phyloP scores from a whole-genome alignment of 1,140 invertebrate species.

The Drosophila chauvacae region DNA sequence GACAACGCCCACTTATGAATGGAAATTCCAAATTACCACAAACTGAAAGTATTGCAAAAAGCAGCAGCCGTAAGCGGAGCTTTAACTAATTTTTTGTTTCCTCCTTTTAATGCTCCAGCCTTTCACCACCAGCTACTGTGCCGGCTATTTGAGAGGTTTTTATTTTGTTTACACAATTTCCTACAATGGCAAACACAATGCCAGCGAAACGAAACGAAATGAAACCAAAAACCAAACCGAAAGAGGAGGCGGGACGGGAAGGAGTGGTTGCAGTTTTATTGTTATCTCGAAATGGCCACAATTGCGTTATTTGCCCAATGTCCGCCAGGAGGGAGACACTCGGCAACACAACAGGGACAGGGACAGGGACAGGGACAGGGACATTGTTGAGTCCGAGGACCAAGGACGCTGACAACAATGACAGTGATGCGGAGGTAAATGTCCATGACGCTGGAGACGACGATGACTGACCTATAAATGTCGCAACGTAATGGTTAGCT shows the following conservation, averaged over 20 bases:
- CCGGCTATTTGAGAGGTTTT: slow-evolving; percentile 49
- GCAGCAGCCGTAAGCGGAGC: neutral
- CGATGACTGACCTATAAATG: slow-evolving; percentile 61
- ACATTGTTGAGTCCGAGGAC: slow-evolving; percentile 23
- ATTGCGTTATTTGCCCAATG: slow-evolving; percentile 76
- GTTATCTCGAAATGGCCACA: slow-evolving; percentile 78
- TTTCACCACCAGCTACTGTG: slow-evolving; percentile 35
- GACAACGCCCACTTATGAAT: slow-evolving; percentile 3
- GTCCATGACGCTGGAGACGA: slow-evolving; percentile 27
- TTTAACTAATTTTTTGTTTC: slow-evolving; percentile 31
- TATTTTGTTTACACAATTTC: slow-evolving; percentile 67
- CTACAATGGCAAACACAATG: slow-evolving; percentile 59
- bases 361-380: neutral
- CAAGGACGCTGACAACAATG: slow-evolving; percentile 41
- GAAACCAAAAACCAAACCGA: slow-evolving; percentile 40
- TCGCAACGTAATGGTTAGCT: slow-evolving; percentile 45
- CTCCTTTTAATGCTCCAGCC: slow-evolving; percentile 4
- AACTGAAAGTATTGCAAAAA: slow-evolving; percentile 6
- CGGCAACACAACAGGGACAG: neutral
- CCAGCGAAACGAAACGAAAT: slow-evolving; percentile 37
- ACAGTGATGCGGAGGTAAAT: slow-evolving; percentile 46
- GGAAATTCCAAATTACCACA: slow-evolving; percentile 17
- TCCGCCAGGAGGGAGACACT: slow-evolving; percentile 27
- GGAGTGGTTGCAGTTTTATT: slow-evolving; percentile 73
- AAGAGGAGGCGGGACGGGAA: slow-evolving; percentile 6